Evolutionary conservation across 2,797 vertebrate species (phyloP).

Genomic region (Micropoecilia bifurca): DNA sequence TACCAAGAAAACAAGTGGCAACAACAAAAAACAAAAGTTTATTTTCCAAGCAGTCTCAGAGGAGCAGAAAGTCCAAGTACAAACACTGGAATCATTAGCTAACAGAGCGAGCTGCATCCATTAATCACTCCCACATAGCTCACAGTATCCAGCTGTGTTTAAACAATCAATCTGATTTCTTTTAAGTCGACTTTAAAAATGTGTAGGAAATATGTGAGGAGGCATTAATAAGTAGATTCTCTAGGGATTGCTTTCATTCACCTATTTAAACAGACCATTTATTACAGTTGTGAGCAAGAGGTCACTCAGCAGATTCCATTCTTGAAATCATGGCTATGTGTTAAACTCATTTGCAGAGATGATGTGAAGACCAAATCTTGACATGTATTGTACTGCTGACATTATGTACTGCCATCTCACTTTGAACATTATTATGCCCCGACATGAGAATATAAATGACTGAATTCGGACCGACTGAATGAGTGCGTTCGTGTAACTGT

Average conservation of each 20-base stretch:
- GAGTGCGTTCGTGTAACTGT: slow-evolving; percentile 35
- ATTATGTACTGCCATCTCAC: not conserved
- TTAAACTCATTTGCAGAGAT: slow-evolving; percentile 16
- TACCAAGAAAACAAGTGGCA: not conserved
- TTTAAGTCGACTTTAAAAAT: not conserved
- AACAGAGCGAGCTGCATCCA: slow-evolving; percentile 4
- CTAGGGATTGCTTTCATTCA: not conserved
- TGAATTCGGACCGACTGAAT: slow-evolving; percentile 61
- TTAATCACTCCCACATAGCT: slow-evolving; percentile 18
- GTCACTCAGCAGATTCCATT: slow-evolving; percentile 1
- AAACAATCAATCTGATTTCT: not conserved
- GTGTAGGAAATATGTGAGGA: not conserved
- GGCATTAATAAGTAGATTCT: not conserved
- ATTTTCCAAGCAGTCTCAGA: not conserved
- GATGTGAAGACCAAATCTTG: slow-evolving; percentile 28
- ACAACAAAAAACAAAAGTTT: not conserved
- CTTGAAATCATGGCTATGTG: slow-evolving; percentile 15
- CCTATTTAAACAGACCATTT: not conserved
- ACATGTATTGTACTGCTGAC: slow-evolving; percentile 16
- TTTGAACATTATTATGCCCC: slow-evolving; percentile 50
- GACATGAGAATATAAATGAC: slow-evolving; percentile 53
- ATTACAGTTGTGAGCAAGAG: not conserved
- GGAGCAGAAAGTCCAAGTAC: not conserved
- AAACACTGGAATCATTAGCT: not conserved
- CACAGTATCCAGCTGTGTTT: slow-evolving; percentile 11